Base-by-base conservation (phyloP, 2,797 vertebrate species). In the Danio choprae region DNA sequence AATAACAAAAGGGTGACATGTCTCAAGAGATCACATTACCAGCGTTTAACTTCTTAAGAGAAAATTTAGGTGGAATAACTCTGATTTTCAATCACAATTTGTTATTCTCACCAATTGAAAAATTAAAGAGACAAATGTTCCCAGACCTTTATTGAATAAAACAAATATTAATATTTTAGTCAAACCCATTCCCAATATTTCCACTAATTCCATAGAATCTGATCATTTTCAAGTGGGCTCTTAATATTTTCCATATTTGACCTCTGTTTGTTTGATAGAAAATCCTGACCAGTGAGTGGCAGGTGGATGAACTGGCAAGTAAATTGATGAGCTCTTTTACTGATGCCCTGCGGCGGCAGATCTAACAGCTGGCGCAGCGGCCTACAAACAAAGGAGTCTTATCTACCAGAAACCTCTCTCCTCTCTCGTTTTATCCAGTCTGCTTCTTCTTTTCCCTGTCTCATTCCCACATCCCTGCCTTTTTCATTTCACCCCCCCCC, bases 261-360 rank as follows among this genome's bases (percentile, higher is more conserved):
- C 12, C 22, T 1, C n/a, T 44, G 22, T 36, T 46, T 38, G 36
- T 78, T 12, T 63, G 22, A 40, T 55, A 48, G 48, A 12, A 62
- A 40, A 43, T 22, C n/a, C 22, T 41, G 44, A 53, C 48, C 12
- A 18, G 55, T 53, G 63, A 68, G 36, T 71, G 64, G 15, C 67
- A 67, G 73, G 20, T 59, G 70, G 55, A 50, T 29, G 44, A 65
- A 64, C 56, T 1, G 75, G 40, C 59, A 38, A 44, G 53, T 43
- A 75, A 50, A 59, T 59, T 58, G 67, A 74, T 63, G 64, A 80
- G 65, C 59, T 43, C 9, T 59, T 53, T 74, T 36, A 76, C 50
- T 50, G 77, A 72, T 84, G 76, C 48, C 77, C 44, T 22, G 6
- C 10, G 70, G 76, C 80, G 67, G n/a, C 73, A 70, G 71, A 74